Evolutionary conservation across 2,888 invertebrate species (phyloP).

Genomic region (Chorisops tibialis): DNA sequence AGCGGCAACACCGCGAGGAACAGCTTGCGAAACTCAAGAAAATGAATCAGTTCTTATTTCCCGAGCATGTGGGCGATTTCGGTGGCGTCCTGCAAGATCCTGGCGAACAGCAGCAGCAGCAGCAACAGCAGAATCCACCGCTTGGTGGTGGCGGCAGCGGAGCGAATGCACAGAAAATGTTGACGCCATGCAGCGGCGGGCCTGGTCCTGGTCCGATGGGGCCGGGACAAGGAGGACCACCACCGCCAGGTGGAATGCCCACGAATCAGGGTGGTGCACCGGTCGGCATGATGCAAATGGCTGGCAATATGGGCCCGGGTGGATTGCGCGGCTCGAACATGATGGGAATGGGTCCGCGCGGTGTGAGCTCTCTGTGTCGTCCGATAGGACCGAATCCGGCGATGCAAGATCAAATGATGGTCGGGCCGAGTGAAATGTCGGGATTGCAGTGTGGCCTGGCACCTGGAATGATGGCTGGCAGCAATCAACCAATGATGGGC

Average conservation of each 20-base stretch:
- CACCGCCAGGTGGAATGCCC: background rate
- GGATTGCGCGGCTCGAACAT: slow-evolving; percentile 39
- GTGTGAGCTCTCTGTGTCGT: slow-evolving; percentile 49
- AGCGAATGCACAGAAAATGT: background rate
- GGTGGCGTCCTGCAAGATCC: slow-evolving; percentile 3
- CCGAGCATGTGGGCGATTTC: slow-evolving; percentile 59
- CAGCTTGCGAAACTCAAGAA: slow-evolving; percentile 84
- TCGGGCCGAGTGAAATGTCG: slow-evolving; percentile 9
- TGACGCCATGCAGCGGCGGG: background rate
- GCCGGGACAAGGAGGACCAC: background rate
- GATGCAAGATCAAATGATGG: slow-evolving; percentile 27
- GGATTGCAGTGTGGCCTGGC: slow-evolving; percentile 25
- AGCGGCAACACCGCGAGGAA: slow-evolving; percentile 89
- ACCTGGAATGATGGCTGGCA: slow-evolving; percentile 29
- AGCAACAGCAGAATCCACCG: background rate
- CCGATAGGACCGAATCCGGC: slow-evolving; percentile 31
- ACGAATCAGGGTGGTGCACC: background rate
- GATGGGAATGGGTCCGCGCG: slow-evolving; percentile 52
- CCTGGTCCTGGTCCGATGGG: background rate
- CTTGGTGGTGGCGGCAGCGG: background rate
- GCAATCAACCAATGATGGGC: slow-evolving; percentile 32
- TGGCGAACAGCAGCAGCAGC: background rate
- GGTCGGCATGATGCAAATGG: slow-evolving; percentile 21
- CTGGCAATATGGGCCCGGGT: slow-evolving; percentile 10
- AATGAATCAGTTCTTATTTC: slow-evolving; percentile 90